These are phyloP conservation scores for Dallia pectoralis DNA, from an alignment of 2,797 vertebrate species.

Conservation along the genomic window DNA sequence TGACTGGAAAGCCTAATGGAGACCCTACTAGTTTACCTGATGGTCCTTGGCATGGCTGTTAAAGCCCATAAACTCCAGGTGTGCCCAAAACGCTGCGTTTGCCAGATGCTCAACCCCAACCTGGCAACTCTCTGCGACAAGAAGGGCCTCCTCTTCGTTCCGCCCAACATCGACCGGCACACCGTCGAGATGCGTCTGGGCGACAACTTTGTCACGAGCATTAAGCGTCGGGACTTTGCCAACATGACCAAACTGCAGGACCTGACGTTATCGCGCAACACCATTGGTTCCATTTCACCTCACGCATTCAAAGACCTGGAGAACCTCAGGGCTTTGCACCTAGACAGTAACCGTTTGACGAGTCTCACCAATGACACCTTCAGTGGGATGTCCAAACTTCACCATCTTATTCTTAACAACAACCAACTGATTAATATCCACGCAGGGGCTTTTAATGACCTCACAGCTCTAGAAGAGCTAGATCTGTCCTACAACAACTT, in stretches of 20 bases:
- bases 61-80: constrained; percentile 91
- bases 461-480: constrained; percentile 94
- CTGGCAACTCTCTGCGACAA: constrained; percentile 97
- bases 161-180: constrained; percentile 95
- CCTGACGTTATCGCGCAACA: constrained; percentile 95
- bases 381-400: constrained; percentile 96
- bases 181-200: constrained; percentile 95
- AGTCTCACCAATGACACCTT: constrained; percentile 96
- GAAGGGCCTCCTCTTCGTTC: constrained; percentile 96
- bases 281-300: constrained; percentile 91
- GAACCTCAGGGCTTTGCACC: constrained; percentile 93
- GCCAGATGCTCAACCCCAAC: constrained; percentile 96
- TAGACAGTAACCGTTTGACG: constrained; percentile 94
- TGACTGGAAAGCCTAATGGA: constrained; percentile 87
- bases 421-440: constrained; percentile 96
- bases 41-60: constrained; percentile 85
- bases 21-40: constrained; percentile 92
- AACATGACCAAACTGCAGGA: constrained; percentile 99
- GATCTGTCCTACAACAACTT: constrained; percentile 98
- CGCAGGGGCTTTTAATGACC: constrained; percentile 92
- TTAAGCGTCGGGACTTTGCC: constrained; percentile 96
- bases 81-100: constrained; percentile 97
- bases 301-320: constrained; percentile 94
- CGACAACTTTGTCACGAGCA: constrained; percentile 94
- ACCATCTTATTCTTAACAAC: constrained; percentile 98